These are phyloP conservation scores for Eospalax fontanierii DNA, from an alignment of 2,797 vertebrate genomes.

Conservation along the genomic window DNA sequence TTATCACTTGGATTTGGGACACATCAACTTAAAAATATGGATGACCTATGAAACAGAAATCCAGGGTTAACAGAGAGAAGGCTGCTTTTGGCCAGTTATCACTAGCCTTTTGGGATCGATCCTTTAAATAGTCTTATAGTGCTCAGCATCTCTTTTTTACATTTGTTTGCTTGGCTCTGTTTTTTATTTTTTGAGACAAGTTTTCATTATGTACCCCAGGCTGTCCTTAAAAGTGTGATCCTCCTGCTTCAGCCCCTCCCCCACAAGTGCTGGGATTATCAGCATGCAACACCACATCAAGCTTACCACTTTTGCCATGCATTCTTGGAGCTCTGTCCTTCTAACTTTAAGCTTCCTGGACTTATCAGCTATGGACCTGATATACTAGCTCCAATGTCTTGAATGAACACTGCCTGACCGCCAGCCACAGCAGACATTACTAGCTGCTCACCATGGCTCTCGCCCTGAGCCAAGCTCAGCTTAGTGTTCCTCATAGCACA, in stretches of 20 bases:
- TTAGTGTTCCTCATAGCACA: not conserved
- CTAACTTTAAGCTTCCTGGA: not conserved
- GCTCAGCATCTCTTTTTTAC: not conserved
- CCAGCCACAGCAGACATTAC: not conserved
- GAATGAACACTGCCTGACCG: not conserved
- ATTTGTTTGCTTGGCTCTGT: not conserved
- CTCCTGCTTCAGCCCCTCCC: not conserved
- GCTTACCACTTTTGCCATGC: rapidly evolving
- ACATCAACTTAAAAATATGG: not conserved
- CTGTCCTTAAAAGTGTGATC: not conserved
- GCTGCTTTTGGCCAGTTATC: not conserved
- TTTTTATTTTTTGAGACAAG: not conserved
- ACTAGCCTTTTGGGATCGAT: not conserved
- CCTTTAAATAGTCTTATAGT: not conserved
- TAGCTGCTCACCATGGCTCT: not conserved
- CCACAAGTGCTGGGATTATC: not conserved
- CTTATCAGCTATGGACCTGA: not conserved
- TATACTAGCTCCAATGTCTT: not conserved
- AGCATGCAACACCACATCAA: not conserved
- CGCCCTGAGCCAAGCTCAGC: not conserved
- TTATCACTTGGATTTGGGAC: not conserved
- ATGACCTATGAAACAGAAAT: not conserved
- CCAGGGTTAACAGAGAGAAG: not conserved
- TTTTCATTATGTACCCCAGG: not conserved
- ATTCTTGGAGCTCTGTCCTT: not conserved